Evolutionary conservation across 2,888 invertebrate genomes (phyloP).

Genomic region (Nomada hirtipes): DNA sequence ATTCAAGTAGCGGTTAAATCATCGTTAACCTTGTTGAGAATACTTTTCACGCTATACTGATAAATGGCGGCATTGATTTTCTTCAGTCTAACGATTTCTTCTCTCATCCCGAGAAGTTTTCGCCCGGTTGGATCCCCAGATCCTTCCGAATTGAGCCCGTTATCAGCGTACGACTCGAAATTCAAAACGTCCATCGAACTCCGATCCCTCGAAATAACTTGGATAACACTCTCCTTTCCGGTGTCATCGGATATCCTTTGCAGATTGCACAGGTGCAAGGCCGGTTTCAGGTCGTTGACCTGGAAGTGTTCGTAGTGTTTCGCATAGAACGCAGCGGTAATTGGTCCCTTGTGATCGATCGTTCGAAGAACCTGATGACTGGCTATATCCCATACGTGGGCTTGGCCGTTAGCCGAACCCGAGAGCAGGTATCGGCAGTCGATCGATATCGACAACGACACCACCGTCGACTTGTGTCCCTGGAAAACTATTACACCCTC

Average conservation of each 20-base stretch:
- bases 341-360: slow-evolving; percentile 90
- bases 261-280: slow-evolving; percentile 86
- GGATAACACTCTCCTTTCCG: slow-evolving; percentile 83
- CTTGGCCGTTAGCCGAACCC: slow-evolving; percentile 90
- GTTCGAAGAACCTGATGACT: slow-evolving; percentile 91
- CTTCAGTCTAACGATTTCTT: slow-evolving; percentile 73
- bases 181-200: slow-evolving; percentile 60
- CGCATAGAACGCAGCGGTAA: slow-evolving; percentile 90
- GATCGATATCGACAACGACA: slow-evolving; percentile 89
- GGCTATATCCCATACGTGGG: slow-evolving; percentile 92
- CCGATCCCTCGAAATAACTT: slow-evolving; percentile 68
- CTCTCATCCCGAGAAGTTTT: slow-evolving; percentile 62
- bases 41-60: slow-evolving; percentile 48
- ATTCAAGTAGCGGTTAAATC: background rate
- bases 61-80: slow-evolving; percentile 76
- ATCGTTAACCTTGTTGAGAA: slow-evolving; percentile 21
- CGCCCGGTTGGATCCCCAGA: background rate
- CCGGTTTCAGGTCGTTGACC: slow-evolving; percentile 86
- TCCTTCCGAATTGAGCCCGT: slow-evolving; percentile 10
- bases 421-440: slow-evolving; percentile 91
- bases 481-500: slow-evolving; percentile 86
- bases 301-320: slow-evolving; percentile 87
- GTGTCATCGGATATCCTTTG: slow-evolving; percentile 87
- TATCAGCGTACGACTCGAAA: slow-evolving; percentile 60
- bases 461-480: slow-evolving; percentile 90